A percentile compares a stretch with the other conserved stretches of the same genome.
These are phyloP conservation scores for Cyphomyrmex costatus DNA, from an alignment of 1,140 invertebrate genomes.

Conservation along the genomic window DNA sequence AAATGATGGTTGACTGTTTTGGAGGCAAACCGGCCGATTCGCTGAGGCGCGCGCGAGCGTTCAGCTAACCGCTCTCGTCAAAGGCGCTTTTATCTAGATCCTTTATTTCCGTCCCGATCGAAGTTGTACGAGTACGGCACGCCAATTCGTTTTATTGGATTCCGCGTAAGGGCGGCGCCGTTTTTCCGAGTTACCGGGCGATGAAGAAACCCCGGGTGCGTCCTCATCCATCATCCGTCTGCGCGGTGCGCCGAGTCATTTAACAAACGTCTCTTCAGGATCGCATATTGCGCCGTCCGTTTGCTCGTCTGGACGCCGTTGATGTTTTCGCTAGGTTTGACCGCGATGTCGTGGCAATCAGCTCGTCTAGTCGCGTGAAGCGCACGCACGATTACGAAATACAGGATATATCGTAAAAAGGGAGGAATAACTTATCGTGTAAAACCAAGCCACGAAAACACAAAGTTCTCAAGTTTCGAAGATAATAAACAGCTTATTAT, in stretches of 20 bases:
- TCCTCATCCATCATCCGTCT: slow-evolving; percentile 76
- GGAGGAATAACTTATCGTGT: not conserved
- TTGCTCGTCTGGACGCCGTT: not conserved
- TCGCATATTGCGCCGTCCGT: slow-evolving; percentile 66
- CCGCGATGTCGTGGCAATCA: not conserved
- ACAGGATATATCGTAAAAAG: not conserved
- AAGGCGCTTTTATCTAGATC: slow-evolving; percentile 69
- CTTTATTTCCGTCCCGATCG: slow-evolving; percentile 72
- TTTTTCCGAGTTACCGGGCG: slow-evolving; percentile 72
- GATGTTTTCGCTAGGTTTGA: slow-evolving; percentile 31
- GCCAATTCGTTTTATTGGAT: slow-evolving; percentile 75
- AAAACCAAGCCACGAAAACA: not conserved
- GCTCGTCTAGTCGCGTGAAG: not conserved
- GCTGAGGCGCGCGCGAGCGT: slow-evolving; percentile 5
- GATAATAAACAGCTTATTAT: not conserved
- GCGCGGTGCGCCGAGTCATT: slow-evolving; percentile 69
- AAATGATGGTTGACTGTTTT: slow-evolving; percentile 62
- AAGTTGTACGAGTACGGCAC: slow-evolving; percentile 63
- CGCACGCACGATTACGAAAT: not conserved
- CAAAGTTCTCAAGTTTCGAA: not conserved
- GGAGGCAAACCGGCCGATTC: slow-evolving; percentile 37
- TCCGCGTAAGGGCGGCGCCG: slow-evolving; percentile 73
- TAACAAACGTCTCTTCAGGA: slow-evolving; percentile 75
- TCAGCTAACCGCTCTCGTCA: slow-evolving; percentile 59
- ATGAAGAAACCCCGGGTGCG: slow-evolving; percentile 63